A percentile compares a stretch with the other conserved stretches of the same genome.
Conservation (phyloP, 2,888 invertebrate species). For the Platycheirus albimanus region DNA sequence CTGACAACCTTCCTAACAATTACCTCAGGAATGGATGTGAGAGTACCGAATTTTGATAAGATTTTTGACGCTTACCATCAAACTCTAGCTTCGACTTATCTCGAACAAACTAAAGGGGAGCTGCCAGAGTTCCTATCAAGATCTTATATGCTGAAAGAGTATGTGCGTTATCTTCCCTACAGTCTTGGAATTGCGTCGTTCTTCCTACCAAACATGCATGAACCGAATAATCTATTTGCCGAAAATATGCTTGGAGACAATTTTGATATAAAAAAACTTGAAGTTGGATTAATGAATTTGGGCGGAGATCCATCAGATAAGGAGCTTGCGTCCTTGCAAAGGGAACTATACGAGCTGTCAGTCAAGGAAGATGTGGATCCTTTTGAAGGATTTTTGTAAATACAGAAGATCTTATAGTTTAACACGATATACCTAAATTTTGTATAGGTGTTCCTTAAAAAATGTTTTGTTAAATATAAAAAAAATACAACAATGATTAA, state of each 20-base stretch:
- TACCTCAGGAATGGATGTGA: slow-evolving; percentile 78
- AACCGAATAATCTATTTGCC: slow-evolving; percentile 69
- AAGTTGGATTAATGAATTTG: slow-evolving; percentile 63
- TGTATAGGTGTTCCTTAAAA: too few species aligned
- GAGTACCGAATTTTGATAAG: slow-evolving; percentile 77
- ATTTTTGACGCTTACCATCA: slow-evolving; percentile 79
- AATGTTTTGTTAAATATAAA: too few species aligned
- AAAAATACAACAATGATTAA: too few species aligned
- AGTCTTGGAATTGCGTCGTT: slow-evolving; percentile 75
- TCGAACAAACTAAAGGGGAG: slow-evolving; percentile 42
- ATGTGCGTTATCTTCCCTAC: slow-evolving; percentile 78
- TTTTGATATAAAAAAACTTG: slow-evolving; percentile 68
- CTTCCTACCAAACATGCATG: slow-evolving; percentile 78
- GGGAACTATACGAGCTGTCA: slow-evolving; percentile 79
- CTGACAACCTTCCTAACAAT: slow-evolving; percentile 78
- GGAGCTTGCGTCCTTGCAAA: slow-evolving; percentile 79
- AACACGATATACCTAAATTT: too few species aligned
- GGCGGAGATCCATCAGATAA: slow-evolving; percentile 80
- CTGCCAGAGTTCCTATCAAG: slow-evolving; percentile 79
- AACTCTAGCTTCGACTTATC: slow-evolving; percentile 75
- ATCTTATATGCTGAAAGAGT: slow-evolving; percentile 78
- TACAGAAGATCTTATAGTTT: too few species aligned
- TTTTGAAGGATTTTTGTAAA: slow-evolving; percentile 64
- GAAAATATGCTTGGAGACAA: slow-evolving; percentile 74
- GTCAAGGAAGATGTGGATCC: slow-evolving; percentile 76